Conservation (phyloP, 1,140 invertebrate genomes). For the Macrostomum lignano region DNA sequence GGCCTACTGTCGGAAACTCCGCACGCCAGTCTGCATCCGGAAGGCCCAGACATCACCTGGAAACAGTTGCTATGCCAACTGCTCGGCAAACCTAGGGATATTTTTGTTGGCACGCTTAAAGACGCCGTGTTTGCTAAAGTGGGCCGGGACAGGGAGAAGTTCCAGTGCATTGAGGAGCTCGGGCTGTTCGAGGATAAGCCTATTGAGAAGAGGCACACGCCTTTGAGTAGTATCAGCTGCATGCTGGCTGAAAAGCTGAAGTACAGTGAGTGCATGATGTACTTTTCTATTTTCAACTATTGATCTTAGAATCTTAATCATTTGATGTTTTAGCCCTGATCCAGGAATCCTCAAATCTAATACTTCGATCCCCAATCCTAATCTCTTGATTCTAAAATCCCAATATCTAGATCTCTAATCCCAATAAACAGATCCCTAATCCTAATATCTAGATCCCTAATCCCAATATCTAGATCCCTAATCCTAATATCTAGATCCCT, state of each 20-base stretch:
- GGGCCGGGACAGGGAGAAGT: slow-evolving; percentile 44
- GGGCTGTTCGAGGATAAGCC: slow-evolving; percentile 51
- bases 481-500: too few species aligned
- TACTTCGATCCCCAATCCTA: too few species aligned
- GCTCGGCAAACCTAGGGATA: not conserved
- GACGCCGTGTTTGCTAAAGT: slow-evolving; percentile 56
- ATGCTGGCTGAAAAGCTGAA: slow-evolving; percentile 57
- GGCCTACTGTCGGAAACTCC: slow-evolving; percentile 58
- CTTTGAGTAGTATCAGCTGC: slow-evolving; percentile 58
- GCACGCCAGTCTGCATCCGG: slow-evolving; percentile 58
- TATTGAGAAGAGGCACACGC: slow-evolving; percentile 49
- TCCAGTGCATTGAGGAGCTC: slow-evolving; percentile 21
- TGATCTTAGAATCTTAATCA: too few species aligned
- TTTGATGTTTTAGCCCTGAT: too few species aligned
- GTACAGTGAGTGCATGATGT: slow-evolving; percentile 36
- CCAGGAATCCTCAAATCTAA: too few species aligned
- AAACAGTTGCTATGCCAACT: slow-evolving; percentile 2
- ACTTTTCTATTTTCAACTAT: not conserved
- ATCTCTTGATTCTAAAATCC: too few species aligned
- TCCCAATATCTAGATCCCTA: too few species aligned
- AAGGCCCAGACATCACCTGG: slow-evolving; percentile 85
- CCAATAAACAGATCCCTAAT: too few species aligned
- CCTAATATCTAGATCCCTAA: not conserved
- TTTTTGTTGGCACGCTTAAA: slow-evolving; percentile 30
- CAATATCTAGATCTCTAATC: too few species aligned